Evolutionary conservation across 2,888 invertebrate species (phyloP).

Genomic region (Melanargia galathea): DNA sequence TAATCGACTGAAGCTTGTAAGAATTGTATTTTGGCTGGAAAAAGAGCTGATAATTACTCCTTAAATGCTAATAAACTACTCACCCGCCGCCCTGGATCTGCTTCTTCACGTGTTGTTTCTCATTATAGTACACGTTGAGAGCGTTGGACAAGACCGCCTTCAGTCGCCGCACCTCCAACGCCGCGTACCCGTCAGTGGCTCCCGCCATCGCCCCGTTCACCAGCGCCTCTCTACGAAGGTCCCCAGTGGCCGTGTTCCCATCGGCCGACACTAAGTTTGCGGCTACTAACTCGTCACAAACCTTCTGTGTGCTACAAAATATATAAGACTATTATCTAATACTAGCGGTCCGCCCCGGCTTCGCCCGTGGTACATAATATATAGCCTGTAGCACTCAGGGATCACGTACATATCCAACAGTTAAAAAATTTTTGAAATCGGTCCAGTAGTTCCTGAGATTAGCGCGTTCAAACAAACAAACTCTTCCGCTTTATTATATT

Average conservation of each 20-base stretch:
- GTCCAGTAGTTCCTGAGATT: no score
- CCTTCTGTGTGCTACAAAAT: constrained; percentile 67
- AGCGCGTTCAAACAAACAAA: no score
- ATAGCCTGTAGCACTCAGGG: no score
- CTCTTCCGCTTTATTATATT: no score
- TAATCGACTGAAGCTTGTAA: no score
- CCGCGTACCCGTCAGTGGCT: constrained; percentile 85
- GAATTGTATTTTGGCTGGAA: no score
- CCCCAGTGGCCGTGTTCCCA: constrained; percentile 63
- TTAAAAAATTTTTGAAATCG: no score
- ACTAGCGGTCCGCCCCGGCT: no score
- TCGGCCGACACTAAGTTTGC: constrained; percentile 70
- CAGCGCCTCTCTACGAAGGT: constrained; percentile 69
- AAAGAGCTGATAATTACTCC: not conserved
- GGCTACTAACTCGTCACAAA: constrained; percentile 69
- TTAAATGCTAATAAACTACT: constrained; percentile 45
- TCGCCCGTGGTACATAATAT: no score
- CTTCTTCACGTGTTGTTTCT: constrained; percentile 97
- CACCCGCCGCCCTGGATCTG: constrained; percentile 93
- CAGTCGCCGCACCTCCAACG: constrained; percentile 89
- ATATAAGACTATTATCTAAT: not conserved
- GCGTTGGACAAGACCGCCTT: constrained; percentile 89
- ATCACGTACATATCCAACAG: no score
- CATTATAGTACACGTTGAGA: constrained; percentile 93
- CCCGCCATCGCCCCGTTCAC: constrained; percentile 73